These are phyloP conservation scores for Rhyacophila brunnea DNA, from an alignment of 1,140 invertebrate species.

Conservation along the genomic window DNA sequence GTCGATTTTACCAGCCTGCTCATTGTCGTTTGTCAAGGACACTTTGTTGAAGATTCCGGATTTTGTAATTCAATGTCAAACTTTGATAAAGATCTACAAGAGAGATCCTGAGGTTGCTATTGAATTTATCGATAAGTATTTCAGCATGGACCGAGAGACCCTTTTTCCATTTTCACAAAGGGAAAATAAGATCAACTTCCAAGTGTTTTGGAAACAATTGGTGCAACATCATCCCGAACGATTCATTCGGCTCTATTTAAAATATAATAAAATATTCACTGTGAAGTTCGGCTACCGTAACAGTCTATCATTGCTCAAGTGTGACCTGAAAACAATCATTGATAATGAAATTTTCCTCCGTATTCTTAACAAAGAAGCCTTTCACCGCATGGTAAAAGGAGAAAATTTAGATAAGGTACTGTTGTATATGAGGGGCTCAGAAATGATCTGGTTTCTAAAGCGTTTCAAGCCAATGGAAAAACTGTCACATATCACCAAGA, in stretches of 20 bases:
- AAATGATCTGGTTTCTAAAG: not conserved
- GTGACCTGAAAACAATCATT: constrained; percentile 3
- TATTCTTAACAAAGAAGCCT: constrained; percentile 3
- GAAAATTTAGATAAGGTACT: constrained; percentile 17
- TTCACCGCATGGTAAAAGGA: constrained; percentile 17
- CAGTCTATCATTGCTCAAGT: constrained; percentile 9
- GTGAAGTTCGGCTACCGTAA: constrained; percentile 14
- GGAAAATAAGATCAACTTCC: not conserved
- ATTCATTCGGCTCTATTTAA: constrained; percentile 5
- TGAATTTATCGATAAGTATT: constrained; percentile 14
- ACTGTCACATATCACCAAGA: constrained; percentile 15
- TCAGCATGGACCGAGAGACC: not conserved
- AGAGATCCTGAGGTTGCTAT: constrained; percentile 14
- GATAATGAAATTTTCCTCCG: constrained; percentile 5
- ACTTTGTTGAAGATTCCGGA: not conserved
- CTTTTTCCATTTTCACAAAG: not conserved
- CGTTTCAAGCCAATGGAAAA: constrained; percentile 5
- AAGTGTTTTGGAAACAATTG: not conserved
- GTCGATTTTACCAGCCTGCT: constrained; percentile 17
- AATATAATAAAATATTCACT: not conserved
- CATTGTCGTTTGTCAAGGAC: constrained; percentile 12
- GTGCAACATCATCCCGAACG: constrained; percentile 8
- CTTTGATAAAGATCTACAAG: constrained; percentile 18
- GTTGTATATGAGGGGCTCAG: not conserved
- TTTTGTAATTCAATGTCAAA: constrained; percentile 2